Percentiles rank a stretch among this genome's conserved stretches.
phyloP scores from a whole-genome alignment of 2,888 invertebrate species.

The Meandrusa payeni region DNA sequence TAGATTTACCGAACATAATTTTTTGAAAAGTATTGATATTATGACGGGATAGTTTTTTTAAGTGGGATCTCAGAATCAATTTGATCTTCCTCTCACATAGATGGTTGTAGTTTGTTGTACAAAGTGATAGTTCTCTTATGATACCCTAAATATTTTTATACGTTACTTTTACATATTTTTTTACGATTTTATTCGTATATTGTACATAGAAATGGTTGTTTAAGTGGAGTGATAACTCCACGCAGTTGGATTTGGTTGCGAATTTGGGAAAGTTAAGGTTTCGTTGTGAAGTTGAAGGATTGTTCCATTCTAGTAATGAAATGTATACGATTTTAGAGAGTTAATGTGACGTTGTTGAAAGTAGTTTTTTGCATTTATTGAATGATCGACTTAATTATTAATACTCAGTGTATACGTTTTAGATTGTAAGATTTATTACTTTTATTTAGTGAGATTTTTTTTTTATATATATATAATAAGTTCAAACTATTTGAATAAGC shows the following conservation, averaged over 20 bases:
- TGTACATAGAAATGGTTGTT: constrained; percentile 66
- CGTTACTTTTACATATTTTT: constrained; percentile 78
- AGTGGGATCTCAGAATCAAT: constrained; percentile 24
- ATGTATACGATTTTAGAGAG: constrained; percentile 68
- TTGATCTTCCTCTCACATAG: constrained; percentile 62
- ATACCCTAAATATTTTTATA: constrained; percentile 79
- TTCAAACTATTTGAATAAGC: constrained; percentile 44
- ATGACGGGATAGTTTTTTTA: constrained; percentile 4
- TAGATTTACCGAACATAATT: constrained; percentile 11
- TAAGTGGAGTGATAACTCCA: constrained; percentile 43
- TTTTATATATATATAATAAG: constrained; percentile 46
- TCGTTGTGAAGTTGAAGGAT: constrained; percentile 48
- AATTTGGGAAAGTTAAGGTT: constrained; percentile 48
- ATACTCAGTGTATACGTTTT: constrained; percentile 78
- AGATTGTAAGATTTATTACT: constrained; percentile 64
- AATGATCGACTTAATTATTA: constrained; percentile 67
- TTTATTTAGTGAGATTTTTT: constrained; percentile 70
- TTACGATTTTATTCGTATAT: constrained; percentile 74
- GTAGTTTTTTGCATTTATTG: constrained; percentile 73
- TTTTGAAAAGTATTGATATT: constrained; percentile 15
- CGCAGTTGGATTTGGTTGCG: constrained; percentile 61
- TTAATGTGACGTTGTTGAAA: constrained; percentile 62
- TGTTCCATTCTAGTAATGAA: constrained; percentile 55
- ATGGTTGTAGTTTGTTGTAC: constrained; percentile 71
- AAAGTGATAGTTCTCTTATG: constrained; percentile 81